phyloP scores from a whole-genome alignment of 2,797 vertebrate genomes.

The Acanthurus lineatus region DNA sequence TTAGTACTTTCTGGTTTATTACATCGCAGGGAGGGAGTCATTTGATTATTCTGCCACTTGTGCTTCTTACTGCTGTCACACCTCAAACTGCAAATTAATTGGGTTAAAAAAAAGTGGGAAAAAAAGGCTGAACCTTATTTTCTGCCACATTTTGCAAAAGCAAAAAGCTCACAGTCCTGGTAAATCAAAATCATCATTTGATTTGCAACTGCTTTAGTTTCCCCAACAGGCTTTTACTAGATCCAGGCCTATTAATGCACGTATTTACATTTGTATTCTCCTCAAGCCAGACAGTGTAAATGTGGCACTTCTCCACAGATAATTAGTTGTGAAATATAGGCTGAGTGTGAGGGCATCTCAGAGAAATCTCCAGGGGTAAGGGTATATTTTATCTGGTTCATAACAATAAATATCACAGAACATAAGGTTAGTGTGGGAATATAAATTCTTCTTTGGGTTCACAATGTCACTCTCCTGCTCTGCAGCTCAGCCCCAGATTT shows the following conservation, averaged over 20 bases:
- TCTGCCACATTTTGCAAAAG: constrained; percentile 44
- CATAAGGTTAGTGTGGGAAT: constrained; percentile 23
- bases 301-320: constrained; percentile 26
- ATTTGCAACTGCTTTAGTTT: constrained; percentile 40
- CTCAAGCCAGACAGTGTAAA: constrained; percentile 25
- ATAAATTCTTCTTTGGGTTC: constrained; percentile 43
- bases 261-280: constrained; percentile 58
- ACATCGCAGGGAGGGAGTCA: constrained; percentile 74
- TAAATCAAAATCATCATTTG: constrained; percentile 38
- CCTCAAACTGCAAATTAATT: constrained; percentile 81
- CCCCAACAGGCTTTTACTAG: constrained; percentile 15
- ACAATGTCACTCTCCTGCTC: constrained; percentile 25
- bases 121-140: constrained; percentile 50
- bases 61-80: constrained; percentile 75
- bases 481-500: constrained; percentile 30
- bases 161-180: constrained; percentile 24
- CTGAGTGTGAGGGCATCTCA: constrained; percentile 27
- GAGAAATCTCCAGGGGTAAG: constrained; percentile 38
- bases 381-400: constrained; percentile 43
- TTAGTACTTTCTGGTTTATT: constrained; percentile 80
- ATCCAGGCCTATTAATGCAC: constrained; percentile 27
- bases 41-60: constrained; percentile 76
- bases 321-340: constrained; percentile 61
- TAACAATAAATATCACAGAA: constrained; percentile 53
- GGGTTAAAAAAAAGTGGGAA: constrained; percentile 50